Conservation (phyloP, 2,888 invertebrate genomes). For the Papilio protenor region DNA sequence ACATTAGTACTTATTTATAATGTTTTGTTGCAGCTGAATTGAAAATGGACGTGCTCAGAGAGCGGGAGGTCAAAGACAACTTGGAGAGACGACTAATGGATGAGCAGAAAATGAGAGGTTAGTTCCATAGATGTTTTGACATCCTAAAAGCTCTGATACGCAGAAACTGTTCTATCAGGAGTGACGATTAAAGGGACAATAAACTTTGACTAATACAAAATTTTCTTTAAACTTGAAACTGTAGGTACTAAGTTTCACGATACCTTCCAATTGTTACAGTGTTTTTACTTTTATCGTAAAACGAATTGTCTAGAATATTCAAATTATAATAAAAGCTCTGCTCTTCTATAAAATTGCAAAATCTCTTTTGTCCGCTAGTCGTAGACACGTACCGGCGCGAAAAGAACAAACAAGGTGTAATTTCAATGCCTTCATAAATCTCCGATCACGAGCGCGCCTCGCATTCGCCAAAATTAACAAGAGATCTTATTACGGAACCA, state of each 20-base stretch:
- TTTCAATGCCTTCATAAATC: conserved; percentile 79
- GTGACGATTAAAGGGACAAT: neutral
- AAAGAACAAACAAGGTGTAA: conserved; percentile 73
- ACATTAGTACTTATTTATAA: conserved; percentile 22
- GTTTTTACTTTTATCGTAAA: neutral
- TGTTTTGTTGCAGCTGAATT: conserved; percentile 92
- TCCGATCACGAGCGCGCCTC: conserved; percentile 64
- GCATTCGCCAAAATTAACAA: conserved; percentile 78
- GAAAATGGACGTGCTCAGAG: conserved; percentile 97
- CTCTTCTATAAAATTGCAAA: conserved; percentile 38
- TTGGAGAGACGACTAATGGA: conserved; percentile 96
- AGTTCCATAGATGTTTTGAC: conserved; percentile 70
- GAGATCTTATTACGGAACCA: conserved; percentile 78
- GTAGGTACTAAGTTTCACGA: neutral
- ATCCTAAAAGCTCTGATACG: neutral
- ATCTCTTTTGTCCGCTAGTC: conserved; percentile 46
- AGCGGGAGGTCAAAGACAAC: conserved; percentile 96
- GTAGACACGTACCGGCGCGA: conserved; percentile 55
- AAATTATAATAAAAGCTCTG: conserved; percentile 21
- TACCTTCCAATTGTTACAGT: neutral
- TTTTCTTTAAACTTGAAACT: neutral
- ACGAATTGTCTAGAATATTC: conserved; percentile 22
- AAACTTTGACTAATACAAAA: neutral
- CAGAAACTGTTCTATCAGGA: neutral
- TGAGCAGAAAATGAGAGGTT: conserved; percentile 97